Conservation (phyloP, 2,113 vertebrate species). For the Chunga burmeisteri region DNA sequence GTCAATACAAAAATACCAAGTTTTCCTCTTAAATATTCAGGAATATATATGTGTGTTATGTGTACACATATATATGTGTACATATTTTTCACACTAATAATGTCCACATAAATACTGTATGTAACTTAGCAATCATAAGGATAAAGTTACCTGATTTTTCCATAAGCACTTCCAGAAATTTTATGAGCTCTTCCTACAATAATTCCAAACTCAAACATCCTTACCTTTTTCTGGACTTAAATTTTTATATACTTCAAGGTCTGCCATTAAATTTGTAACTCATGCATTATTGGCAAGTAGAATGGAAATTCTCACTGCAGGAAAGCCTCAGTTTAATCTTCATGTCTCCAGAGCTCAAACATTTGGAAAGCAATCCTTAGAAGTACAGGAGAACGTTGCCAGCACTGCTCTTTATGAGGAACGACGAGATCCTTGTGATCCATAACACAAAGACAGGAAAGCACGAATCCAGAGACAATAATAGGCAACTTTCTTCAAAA, state of each 20-base stretch:
- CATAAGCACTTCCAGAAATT: background rate
- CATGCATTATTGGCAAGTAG: slow-evolving; percentile 69
- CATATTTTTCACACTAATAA: background rate
- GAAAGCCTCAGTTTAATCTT: slow-evolving; percentile 54
- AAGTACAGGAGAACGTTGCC: background rate
- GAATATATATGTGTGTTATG: background rate
- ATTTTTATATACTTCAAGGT: slow-evolving; percentile 93
- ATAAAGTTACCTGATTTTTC: background rate
- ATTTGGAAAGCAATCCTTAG: slow-evolving; percentile 35
- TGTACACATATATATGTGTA: background rate
- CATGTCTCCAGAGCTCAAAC: slow-evolving; percentile 19
- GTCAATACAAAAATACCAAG: background rate
- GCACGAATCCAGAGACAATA: slow-evolving; percentile 10
- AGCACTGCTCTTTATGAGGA: background rate
- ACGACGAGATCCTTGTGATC: background rate
- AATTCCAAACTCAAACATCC: slow-evolving; percentile 41
- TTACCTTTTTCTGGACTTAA: slow-evolving; percentile 92
- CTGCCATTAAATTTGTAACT: slow-evolving; percentile 86
- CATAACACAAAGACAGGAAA: background rate
- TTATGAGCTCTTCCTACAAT: background rate
- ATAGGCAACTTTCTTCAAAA: slow-evolving; percentile 48
- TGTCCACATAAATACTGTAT: background rate
- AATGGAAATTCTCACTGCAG: slow-evolving; percentile 50
- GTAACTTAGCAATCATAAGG: background rate
- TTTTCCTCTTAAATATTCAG: background rate